Percentiles rank a stretch among this genome's conserved stretches.
These are phyloP conservation scores for Macrosteles quadrilineatus DNA, from an alignment of 1,140 invertebrate species.

Conservation along the genomic window DNA sequence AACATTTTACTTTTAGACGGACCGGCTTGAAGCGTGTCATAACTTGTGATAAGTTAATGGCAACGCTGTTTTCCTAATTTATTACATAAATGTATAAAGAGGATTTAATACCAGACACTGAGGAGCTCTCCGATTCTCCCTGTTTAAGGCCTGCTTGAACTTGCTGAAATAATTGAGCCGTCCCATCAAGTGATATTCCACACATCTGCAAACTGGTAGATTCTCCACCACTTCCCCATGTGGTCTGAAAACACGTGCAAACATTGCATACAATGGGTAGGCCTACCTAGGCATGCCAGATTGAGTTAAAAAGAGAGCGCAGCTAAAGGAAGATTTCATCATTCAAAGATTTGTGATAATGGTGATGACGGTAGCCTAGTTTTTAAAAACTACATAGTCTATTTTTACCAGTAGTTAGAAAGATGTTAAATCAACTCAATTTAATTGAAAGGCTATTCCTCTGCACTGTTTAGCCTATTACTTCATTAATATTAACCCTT, in stretches of 20 bases:
- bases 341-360: background rate
- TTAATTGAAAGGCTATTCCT: no score
- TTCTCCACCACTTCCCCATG: background rate
- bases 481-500: no score
- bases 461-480: no score
- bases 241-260: background rate
- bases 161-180: conserved; percentile 40
- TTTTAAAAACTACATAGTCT: background rate
- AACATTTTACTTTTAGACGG: no score
- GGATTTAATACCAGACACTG: conserved; percentile 21
- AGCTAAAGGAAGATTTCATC: background rate
- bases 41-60: no score
- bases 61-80: no score
- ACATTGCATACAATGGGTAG: background rate
- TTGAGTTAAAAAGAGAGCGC: background rate
- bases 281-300: background rate
- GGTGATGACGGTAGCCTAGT: background rate
- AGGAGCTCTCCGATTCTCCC: conserved; percentile 28
- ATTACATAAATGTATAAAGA: no score
- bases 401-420: background rate
- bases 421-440: no score
- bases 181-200: conserved; percentile 48
- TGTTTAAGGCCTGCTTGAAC: conserved; percentile 36
- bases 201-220: conserved; percentile 39
- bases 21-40: no score